These are phyloP conservation scores for Aphidoletes aphidimyza DNA, from an alignment of 2,888 invertebrate genomes.

Conservation along the genomic window DNA sequence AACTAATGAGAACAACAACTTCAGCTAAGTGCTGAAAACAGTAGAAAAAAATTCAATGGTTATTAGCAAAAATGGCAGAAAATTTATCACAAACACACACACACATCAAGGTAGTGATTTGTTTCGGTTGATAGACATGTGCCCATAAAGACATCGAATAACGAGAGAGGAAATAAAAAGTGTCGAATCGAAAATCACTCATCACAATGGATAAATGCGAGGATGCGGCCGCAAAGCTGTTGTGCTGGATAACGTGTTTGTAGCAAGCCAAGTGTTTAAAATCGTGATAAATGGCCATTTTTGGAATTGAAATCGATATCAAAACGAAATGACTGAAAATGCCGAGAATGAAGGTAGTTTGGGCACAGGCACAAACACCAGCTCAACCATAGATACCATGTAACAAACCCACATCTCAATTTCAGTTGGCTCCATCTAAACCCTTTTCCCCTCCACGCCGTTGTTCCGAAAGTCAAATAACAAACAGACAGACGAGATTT, in stretches of 20 bases:
- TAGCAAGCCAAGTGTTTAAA: conserved; percentile 41
- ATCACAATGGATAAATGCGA: not conserved
- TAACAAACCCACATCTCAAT: not conserved
- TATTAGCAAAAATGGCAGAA: not conserved
- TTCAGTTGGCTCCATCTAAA: not conserved
- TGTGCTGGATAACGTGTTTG: not conserved
- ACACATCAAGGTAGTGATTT: conserved; percentile 27
- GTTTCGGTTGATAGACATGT: conserved; percentile 31
- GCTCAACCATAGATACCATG: too few relatives aligned
- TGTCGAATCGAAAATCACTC: not conserved
- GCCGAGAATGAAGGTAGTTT: not conserved
- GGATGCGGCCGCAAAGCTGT: not conserved
- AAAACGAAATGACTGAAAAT: not conserved
- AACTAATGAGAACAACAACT: not conserved
- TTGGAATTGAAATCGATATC: conserved; percentile 22
- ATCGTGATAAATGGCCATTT: conserved; percentile 32
- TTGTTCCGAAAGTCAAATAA: conserved; percentile 1
- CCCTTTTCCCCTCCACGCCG: not conserved
- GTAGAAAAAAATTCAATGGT: not conserved
- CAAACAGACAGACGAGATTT: not conserved
- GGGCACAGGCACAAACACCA: not conserved
- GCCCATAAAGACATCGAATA: not conserved
- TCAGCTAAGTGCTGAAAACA: too few relatives aligned
- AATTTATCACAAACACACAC: not conserved
- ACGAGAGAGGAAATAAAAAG: too few relatives aligned